phyloP scores from a whole-genome alignment of 1,140 invertebrate species.

The Caenorhabditis remanei region DNA sequence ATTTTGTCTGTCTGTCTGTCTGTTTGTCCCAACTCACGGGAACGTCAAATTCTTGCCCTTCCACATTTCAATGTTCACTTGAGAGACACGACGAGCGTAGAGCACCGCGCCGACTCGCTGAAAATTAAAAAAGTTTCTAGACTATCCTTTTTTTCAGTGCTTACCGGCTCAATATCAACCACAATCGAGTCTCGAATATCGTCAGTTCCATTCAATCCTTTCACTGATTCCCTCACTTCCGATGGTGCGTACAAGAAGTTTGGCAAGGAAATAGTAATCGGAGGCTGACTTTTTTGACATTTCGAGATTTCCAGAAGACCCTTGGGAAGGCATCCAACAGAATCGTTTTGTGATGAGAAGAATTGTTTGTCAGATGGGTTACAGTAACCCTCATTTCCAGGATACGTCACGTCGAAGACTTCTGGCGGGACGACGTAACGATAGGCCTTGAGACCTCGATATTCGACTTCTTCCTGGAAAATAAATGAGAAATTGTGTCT shows the following conservation, averaged over 20 bases:
- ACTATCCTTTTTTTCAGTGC: neutral
- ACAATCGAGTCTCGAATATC: slow-evolving; percentile 69
- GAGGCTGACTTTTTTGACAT: slow-evolving; percentile 68
- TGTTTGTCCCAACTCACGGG: slow-evolving; percentile 42
- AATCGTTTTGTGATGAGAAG: slow-evolving; percentile 58
- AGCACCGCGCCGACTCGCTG: slow-evolving; percentile 64
- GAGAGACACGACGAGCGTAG: slow-evolving; percentile 59
- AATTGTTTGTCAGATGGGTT: slow-evolving; percentile 68
- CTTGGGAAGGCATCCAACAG: slow-evolving; percentile 57
- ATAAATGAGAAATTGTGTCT: too few species aligned
- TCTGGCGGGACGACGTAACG: slow-evolving; percentile 63
- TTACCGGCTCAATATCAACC: slow-evolving; percentile 73
- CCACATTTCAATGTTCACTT: slow-evolving; percentile 69
- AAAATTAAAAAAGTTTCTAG: slow-evolving; percentile 16
- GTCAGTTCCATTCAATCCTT: slow-evolving; percentile 68
- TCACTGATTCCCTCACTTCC: slow-evolving; percentile 61
- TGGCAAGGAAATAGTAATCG: slow-evolving; percentile 72
- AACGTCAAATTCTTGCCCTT: slow-evolving; percentile 62
- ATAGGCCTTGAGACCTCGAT: slow-evolving; percentile 64
- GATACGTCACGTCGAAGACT: slow-evolving; percentile 59
- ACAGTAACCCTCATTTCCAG: slow-evolving; percentile 64
- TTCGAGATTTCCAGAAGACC: slow-evolving; percentile 68
- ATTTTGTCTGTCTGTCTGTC: too few species aligned
- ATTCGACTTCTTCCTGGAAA: slow-evolving; percentile 43
- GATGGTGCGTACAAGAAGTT: slow-evolving; percentile 71